Conservation (phyloP, 2,888 invertebrate species). For the Ernsta delagoae region DNA sequence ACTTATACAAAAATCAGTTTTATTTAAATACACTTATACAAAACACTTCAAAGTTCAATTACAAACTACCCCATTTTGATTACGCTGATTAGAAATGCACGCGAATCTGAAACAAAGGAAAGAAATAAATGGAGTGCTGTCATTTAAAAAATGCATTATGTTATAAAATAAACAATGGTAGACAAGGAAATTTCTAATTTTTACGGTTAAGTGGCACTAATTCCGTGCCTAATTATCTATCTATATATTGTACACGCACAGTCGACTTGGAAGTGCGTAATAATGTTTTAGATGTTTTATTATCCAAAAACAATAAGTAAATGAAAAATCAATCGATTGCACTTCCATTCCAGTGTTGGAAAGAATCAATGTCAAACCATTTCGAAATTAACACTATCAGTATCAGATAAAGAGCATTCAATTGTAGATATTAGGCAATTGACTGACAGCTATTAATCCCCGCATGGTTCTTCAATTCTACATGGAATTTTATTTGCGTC, state of each 20-base stretch:
- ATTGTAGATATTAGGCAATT: constrained; percentile 19
- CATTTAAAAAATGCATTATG: too few species aligned
- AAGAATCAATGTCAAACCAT: constrained; percentile 12
- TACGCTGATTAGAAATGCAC: constrained; percentile 8
- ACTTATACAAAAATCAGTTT: constrained; percentile 36
- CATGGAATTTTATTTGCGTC: neutral
- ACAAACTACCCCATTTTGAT: constrained; percentile 53
- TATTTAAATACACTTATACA: constrained; percentile 32
- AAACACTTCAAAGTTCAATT: constrained; percentile 29
- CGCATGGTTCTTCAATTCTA: neutral
- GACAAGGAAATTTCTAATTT: neutral
- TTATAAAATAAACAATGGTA: too few species aligned
- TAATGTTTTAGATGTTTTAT: neutral
- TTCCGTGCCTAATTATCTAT: neutral
- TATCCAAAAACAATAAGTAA: neutral
- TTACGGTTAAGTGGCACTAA: neutral
- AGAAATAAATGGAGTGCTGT: neutral
- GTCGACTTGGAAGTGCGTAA: neutral
- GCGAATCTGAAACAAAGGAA: constrained; percentile 49
- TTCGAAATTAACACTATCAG: constrained; percentile 20
- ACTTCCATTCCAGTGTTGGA: neutral
- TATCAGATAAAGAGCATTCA: neutral
- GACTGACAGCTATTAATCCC: constrained; percentile 17
- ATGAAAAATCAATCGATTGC: neutral
- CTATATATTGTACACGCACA: neutral